A percentile compares a stretch with the other conserved stretches of the same genome.
Conservation (phyloP, 2,888 invertebrate species). For the Brachypalpus laphriformis region DNA sequence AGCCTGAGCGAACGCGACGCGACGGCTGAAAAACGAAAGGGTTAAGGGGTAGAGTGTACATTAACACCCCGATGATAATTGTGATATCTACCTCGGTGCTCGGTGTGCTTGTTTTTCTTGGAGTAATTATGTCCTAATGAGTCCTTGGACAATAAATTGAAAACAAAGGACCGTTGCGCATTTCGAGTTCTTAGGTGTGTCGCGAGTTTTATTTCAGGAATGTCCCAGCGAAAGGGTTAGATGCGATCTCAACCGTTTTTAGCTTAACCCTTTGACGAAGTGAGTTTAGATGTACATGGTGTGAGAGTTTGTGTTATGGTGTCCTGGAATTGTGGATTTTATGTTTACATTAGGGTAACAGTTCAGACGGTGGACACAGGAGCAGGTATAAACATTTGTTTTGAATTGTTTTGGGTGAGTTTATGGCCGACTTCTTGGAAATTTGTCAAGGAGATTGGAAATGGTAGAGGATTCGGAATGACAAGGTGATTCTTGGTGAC, state of each 20-base stretch:
- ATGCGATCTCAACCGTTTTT: constrained; percentile 37
- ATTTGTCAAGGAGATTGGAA: background rate
- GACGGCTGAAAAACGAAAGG: constrained; percentile 49
- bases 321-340: background rate
- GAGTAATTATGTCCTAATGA: constrained; percentile 70
- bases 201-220: constrained; percentile 47
- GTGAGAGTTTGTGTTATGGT: background rate
- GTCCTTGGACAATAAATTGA: constrained; percentile 43
- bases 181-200: constrained; percentile 51
- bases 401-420: background rate
- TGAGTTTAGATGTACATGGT: background rate
- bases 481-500: background rate
- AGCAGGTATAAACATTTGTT: background rate
- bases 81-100: constrained; percentile 28
- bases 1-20: background rate
- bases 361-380: background rate
- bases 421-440: constrained; percentile 3
- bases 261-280: constrained; percentile 42
- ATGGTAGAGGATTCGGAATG: background rate
- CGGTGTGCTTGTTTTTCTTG: constrained; percentile 43
- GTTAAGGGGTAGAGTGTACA: constrained; percentile 51
- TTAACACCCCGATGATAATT: constrained; percentile 65
- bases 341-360: background rate
- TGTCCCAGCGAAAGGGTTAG: constrained; percentile 58
- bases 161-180: constrained; percentile 65